A percentile compares a stretch with the other conserved stretches of the same genome.
These are phyloP conservation scores for Troides helena DNA, from an alignment of 2,888 invertebrate species.

Conservation along the genomic window DNA sequence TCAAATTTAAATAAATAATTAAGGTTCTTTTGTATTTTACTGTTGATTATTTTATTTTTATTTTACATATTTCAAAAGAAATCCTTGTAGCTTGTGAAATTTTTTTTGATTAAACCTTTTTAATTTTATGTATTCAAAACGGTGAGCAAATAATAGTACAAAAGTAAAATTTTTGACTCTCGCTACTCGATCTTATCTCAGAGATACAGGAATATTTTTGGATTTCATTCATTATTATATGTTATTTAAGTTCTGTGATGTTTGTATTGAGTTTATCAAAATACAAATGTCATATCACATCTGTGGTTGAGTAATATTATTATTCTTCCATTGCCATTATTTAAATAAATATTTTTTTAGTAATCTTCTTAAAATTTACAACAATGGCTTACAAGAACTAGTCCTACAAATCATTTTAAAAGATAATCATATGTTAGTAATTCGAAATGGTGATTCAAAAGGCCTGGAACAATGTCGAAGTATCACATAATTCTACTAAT, in stretches of 20 bases:
- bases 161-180: no score
- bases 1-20: no score
- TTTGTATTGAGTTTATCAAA: not conserved
- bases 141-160: no score
- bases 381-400: not conserved
- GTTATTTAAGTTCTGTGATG: not conserved
- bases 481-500: slow-evolving; percentile 52
- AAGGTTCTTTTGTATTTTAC: no score
- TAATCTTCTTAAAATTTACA: not conserved
- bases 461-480: slow-evolving; percentile 62
- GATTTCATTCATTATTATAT: not conserved
- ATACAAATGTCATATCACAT: not conserved
- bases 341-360: not conserved
- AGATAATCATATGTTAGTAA: slow-evolving; percentile 13
- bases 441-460: slow-evolving; percentile 75
- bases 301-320: slow-evolving; percentile 1
- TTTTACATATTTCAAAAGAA: no score
- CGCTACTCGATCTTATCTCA: no score
- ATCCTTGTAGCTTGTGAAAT: no score
- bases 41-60: no score
- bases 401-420: not conserved
- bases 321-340: not conserved
- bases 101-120: no score
- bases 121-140: no score
- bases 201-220: no score